Evolutionary conservation across 2,797 vertebrate genomes (phyloP).

Genomic region (Astyanax mexicanus): DNA sequence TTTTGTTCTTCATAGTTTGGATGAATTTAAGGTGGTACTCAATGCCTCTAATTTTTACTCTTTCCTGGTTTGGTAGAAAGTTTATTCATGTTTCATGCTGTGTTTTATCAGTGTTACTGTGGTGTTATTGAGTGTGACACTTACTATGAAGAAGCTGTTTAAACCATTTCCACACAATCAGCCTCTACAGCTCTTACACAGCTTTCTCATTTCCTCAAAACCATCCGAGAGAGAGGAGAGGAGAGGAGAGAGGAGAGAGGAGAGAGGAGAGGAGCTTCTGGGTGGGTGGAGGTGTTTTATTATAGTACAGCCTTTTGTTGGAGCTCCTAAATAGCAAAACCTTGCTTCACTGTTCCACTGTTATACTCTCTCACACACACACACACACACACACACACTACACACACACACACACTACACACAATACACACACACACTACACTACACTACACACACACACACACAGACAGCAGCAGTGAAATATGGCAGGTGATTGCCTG

Average conservation of each 20-base stretch:
- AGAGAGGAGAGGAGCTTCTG: neutral
- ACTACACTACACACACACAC: too few species aligned
- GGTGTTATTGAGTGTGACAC: constrained; percentile 18
- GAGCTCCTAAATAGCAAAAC: constrained; percentile 34
- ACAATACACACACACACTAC: neutral
- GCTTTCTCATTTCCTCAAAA: constrained; percentile 4
- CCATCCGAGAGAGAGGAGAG: constrained; percentile 16
- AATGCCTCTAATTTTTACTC: too few species aligned
- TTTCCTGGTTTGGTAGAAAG: too few species aligned
- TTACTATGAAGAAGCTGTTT: constrained; percentile 4
- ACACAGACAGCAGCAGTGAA: neutral
- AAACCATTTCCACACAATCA: constrained; percentile 18
- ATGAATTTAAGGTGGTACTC: too few species aligned
- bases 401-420: neutral
- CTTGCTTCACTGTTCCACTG: constrained; percentile 12
- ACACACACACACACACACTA: neutral
- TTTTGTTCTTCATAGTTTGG: too few species aligned
- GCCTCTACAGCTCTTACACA: constrained; percentile 27
- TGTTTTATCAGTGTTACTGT: neutral
- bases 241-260: neutral
- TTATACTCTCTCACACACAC: neutral
- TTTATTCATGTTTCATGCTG: too few species aligned
- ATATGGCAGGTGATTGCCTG: constrained; percentile 17
- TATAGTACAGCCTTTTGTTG: constrained; percentile 36
- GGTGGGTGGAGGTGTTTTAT: constrained; percentile 4